Evolutionary conservation across 2,113 vertebrate species (phyloP), one percentile per base, ranked within the genome.

Genomic region (Hemibagrus wyckioides): DNA sequence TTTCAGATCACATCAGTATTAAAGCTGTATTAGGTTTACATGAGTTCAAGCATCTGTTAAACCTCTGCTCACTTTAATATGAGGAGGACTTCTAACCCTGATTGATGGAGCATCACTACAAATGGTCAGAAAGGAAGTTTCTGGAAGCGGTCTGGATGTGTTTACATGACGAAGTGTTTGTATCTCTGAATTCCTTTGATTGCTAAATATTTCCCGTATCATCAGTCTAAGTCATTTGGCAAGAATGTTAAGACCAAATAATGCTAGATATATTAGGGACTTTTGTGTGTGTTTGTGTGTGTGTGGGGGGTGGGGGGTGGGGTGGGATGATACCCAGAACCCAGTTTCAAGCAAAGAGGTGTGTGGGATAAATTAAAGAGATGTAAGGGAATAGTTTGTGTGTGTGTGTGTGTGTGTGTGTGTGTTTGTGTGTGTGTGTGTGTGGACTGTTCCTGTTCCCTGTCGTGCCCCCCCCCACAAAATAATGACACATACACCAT

Each of bases 11-110:
- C 63, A 73, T 80, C 33, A 83, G 61, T 56, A 83, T 83, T 48
- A 89, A 90, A 89, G 83, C 83, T 5, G 33, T 41, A 41, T 54
- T 41, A 48, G 50, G 63, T 85, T 85, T 82, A 33, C 30, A 23
- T 36, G 67, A 84, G 67, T 21, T 52, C 48, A 52, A 57, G 57
- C 71, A 33, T 50, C 65, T 71, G 30, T 44, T 87, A 75, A 85
- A 82, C 67, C 50, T 63, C 41, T 56, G 69, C 67, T 28, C 41
- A 81, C 81, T 19, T 54, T 4, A 44, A 57, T 80, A 82, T 67
- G 67, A 87, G 41, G 59, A 48, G 28, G 15, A 56, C 63, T 85
- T 85, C 83, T 48, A 77, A 82, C 28, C 30, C 54, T 57, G 79
- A 80, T 36, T 39, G 30, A 75, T 4, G 25, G n/a, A 50, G 30